Evolutionary conservation across 2,888 invertebrate genomes (phyloP), one percentile per base, ranked within the genome.

Genomic region (Cataglyphis cursor): DNA sequence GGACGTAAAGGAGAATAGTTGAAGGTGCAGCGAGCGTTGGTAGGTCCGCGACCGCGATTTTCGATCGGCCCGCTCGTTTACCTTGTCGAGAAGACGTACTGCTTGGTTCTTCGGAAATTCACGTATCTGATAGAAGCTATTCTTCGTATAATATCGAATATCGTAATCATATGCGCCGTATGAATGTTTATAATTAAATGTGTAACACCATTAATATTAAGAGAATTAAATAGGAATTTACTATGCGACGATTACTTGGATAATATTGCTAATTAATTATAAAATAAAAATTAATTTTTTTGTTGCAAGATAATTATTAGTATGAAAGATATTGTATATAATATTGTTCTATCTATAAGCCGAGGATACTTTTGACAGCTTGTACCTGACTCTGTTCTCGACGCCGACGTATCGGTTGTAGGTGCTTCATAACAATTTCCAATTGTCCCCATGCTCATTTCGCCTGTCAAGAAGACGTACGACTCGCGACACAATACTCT

Each of bases 391-490:
- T n/a, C 5, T n/a, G n/a, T 35, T 48, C 48, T 74, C 54, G 59
- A 61, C 35, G 57, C 10, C 68, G 57, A 51, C 68, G 57, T 66
- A 76, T 78, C 59, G 78, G 84, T 51, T 80, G 72, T 72, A 80
- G 44, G 70, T 59, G 78, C 72, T 80, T 35, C 35, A 74, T 87
- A 84, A 82, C 87, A 85, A 88, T 59, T 93, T 93, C 92, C 93
- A 93, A 93, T 94, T 93, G 93, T 92, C 87, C 90, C 90, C 82
- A 89, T 82, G 90, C 93, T 94, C 93, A 93, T 94, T 94, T 93
- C 93, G 91, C 88, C 92, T 93, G 93, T 93, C 93, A 89, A 87
- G 93, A 93, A 94, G 93, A 94, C 92, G 88, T 92, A 94, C 93
- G 92, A 87, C 92, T 83, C 88, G 90, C 90, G 84, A 86, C 87